Conservation (phyloP, 1,140 invertebrate species). For the Melanaphis sacchari region DNA sequence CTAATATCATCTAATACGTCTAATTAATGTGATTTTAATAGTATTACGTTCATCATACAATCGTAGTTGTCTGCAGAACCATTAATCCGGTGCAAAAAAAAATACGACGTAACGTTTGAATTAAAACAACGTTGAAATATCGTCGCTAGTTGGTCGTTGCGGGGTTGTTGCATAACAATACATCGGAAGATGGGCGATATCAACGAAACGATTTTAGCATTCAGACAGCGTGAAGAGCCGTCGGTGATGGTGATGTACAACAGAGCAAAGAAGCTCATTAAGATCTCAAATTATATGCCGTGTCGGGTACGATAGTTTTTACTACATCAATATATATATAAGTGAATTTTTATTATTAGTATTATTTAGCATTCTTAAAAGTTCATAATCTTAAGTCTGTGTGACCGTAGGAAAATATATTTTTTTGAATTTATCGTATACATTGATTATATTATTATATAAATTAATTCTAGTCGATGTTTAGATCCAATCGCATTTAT, state of each 20-base stretch:
- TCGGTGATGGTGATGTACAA: fast-evolving
- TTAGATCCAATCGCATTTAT: background rate
- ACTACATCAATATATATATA: background rate
- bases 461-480: too few species aligned
- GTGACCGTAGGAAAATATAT: background rate
- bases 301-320: background rate
- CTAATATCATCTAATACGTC: background rate
- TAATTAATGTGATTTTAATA: too few species aligned
- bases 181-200: background rate
- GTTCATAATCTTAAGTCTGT: background rate
- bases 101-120: background rate
- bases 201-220: background rate
- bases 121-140: background rate
- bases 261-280: background rate
- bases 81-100: background rate
- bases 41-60: too few species aligned
- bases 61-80: background rate
- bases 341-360: background rate
- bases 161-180: background rate
- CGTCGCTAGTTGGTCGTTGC: background rate
- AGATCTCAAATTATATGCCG: background rate
- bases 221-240: background rate
- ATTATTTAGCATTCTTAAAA: background rate
- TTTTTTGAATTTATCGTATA: too few species aligned
- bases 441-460: background rate